Evolutionary conservation across 1,140 invertebrate species (phyloP).

Genomic region (Camponotus vicinus): DNA sequence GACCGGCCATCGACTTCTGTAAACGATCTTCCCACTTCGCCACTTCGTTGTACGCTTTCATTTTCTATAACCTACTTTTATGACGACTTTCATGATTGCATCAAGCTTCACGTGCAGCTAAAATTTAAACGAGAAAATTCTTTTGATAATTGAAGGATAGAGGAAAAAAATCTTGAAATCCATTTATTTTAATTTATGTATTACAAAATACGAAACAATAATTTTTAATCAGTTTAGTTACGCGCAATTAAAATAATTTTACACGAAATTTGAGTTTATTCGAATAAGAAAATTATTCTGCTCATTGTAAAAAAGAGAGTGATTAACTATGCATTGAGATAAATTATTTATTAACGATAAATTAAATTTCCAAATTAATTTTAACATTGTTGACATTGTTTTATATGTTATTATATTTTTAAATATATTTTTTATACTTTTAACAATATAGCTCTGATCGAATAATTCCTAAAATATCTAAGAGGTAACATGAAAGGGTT

Average conservation of each 20-base stretch:
- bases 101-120: not conserved
- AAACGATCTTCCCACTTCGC: conserved; percentile 35
- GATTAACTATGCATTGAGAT: not conserved
- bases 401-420: not conserved
- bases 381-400: not conserved
- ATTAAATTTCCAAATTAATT: not conserved
- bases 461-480: conserved; percentile 1
- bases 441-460: not conserved
- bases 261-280: not conserved
- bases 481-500: not conserved
- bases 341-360: not conserved
- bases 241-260: not conserved
- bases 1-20: conserved; percentile 9
- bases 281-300: not conserved
- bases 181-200: not conserved
- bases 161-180: not conserved
- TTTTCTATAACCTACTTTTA: conserved; percentile 10
- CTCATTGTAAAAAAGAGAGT: not conserved
- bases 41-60: conserved; percentile 24
- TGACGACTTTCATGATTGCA: not conserved
- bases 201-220: not conserved
- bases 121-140: conserved; percentile 21
- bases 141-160: not conserved
- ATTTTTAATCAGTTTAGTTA: not conserved
- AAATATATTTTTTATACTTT: not conserved